Evolutionary conservation across 2,888 invertebrate species (phyloP), one percentile per base, ranked within the genome.

Genomic region (Eudasyphora cyanicolor): DNA sequence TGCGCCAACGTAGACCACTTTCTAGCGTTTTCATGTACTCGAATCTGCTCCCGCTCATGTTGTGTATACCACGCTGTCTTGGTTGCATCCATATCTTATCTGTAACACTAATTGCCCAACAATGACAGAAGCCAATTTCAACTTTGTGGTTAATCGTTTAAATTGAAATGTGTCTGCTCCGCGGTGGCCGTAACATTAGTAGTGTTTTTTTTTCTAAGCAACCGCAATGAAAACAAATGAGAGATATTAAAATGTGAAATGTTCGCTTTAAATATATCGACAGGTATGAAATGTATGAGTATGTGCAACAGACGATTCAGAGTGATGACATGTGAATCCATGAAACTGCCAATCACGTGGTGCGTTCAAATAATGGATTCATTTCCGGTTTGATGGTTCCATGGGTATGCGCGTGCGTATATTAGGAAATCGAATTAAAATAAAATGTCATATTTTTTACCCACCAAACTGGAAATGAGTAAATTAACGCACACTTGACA

Each of bases 71-170:
- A n/a, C n/a, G n/a, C n/a, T n/a, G n/a, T n/a, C n/a, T n/a, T n/a
- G n/a, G n/a, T n/a, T n/a, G n/a, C n/a, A 51, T 24, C 2, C 38
- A 8, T 32, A 67, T 24, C 38, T 67, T 8, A 67, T 67, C 67
- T 8, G 12, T 24, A 42, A 67, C 42, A 42, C 38, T 67, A 67
- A 67, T 67, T 67, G 67, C 42, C 24, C 21, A 12, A 67, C 21
- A 42, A 24, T 24, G 24, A 42, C 67, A 38, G 21, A n/a, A 60
- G 38, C 35, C 35, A 17, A 17, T 62, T 17, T n/a, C 29, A 27
- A 27, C 24, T 24, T 57, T 57, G 57, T 14, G 57, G 57, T 57
- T 57, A 4, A 8, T 7, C 24, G 0, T 14, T 57, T 24, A 5
- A 57, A 57, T 7, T 14, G 14, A 24, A 57, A 10, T 27, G 27